phyloP scores from a whole-genome alignment of 2,113 vertebrate genomes.

The Anoplopoma fimbria region DNA sequence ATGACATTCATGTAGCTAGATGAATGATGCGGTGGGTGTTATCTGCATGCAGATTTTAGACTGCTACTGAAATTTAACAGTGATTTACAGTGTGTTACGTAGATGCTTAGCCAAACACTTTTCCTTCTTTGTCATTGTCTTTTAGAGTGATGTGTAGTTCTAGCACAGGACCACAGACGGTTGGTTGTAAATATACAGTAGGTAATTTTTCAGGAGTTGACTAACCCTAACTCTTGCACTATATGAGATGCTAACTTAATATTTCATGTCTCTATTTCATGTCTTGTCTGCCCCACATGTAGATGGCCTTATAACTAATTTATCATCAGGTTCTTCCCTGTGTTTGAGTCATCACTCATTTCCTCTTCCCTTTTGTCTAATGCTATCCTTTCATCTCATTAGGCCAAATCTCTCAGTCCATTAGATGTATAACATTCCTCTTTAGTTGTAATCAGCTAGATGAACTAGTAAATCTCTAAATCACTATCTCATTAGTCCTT shows the following conservation, averaged over 20 bases:
- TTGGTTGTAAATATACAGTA: constrained; percentile 24
- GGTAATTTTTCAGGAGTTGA: constrained; percentile 49
- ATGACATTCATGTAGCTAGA: constrained; percentile 53
- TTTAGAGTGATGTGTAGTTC: constrained; percentile 19
- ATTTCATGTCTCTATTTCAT: constrained; percentile 84
- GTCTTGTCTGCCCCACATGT: constrained; percentile 76
- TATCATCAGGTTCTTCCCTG: constrained; percentile 72
- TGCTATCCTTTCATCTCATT: constrained; percentile 31
- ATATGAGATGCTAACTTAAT: constrained; percentile 74
- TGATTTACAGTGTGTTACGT: background rate
- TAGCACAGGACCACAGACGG: background rate
- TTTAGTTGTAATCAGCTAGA: constrained; percentile 34
- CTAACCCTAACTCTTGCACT: constrained; percentile 62
- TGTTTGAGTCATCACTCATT: constrained; percentile 56
- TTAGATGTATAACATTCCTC: constrained; percentile 33
- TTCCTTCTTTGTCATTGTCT: constrained; percentile 10
- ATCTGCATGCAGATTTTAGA: constrained; percentile 68
- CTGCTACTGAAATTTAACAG: constrained; percentile 36
- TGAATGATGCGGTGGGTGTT: constrained; percentile 52
- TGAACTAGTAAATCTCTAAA: constrained; percentile 36
- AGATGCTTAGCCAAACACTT: constrained; percentile 52
- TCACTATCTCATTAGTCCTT: constrained; percentile 19
- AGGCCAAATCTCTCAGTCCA: constrained; percentile 23
- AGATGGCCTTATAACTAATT: constrained; percentile 81
- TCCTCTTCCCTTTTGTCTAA: constrained; percentile 27